Base-by-base conservation (phyloP, 2,888 invertebrate genomes). In the Andrena minutula region DNA sequence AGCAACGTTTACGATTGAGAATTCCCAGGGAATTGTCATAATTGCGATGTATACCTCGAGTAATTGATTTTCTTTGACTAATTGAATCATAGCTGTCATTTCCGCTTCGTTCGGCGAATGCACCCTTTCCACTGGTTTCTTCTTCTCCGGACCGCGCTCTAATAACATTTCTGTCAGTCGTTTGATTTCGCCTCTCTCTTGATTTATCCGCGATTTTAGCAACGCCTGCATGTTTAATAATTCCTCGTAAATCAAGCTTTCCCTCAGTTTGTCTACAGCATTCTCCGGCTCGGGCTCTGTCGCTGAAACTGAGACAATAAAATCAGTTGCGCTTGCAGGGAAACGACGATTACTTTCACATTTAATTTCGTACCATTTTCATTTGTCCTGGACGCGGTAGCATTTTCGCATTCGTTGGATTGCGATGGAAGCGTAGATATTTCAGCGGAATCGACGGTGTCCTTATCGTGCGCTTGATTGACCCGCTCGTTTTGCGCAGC, bases 161-260 rank as follows among this genome's bases (percentile, higher is more conserved):
- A 86, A 79, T 28, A 94, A 79, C 79, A 90, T 88, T 58, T 93
- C 92, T 58, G 84, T 95, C 20, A 97, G 94, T 83, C 95, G 95
- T 30, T 96, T 95, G 16, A 97, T 96, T 94, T 97, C 97, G 56
- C 96, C 96, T 88, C 96, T 96, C 93, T 97, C 97, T 0, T 95
- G 95, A 90, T 96, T 95, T 72, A 97, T 97, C 90, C 96, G 96
- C 0, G 96, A 95, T 91, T 96, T 96, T 12, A 97, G 93, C 64
- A 96, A 94, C 0, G 96, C 95, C 85, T 97, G 97, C 89, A 97
- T 94, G 83, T 96, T 96, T 35, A 96, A 92, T 32, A 95, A 89
- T 90, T 95, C 95, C 79, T 94, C 94, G 65, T 94, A 94, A 73
- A 94, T 91, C 35, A 94, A 88, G 78, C 82, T 91, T 58, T 94